Percentiles rank a stretch among this genome's conserved stretches.
phyloP scores from a whole-genome alignment of 2,888 invertebrate species.

The Ochropleura plecta region DNA sequence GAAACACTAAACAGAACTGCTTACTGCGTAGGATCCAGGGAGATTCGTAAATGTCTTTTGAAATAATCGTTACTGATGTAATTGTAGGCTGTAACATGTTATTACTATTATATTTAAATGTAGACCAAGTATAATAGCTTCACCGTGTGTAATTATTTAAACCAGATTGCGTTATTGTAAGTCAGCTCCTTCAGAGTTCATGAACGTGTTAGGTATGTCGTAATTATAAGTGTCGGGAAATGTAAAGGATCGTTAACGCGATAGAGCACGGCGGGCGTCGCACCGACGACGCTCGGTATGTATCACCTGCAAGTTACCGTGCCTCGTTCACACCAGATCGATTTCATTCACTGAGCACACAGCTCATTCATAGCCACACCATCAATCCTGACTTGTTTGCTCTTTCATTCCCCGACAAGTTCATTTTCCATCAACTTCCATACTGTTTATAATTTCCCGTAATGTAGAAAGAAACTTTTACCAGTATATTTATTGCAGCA shows the following conservation, averaged over 20 bases:
- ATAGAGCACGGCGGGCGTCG: conserved; percentile 47
- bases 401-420: conserved; percentile 39
- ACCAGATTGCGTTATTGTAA: conserved; percentile 50
- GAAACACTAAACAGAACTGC: conserved; percentile 21
- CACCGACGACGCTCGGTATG: conserved; percentile 34
- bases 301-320: conserved; percentile 44
- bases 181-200: conserved; percentile 39
- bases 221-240: conserved; percentile 51
- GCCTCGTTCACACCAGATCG: conserved; percentile 52
- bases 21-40: conserved; percentile 33
- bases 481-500: conserved; percentile 52
- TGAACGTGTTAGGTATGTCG: conserved; percentile 35
- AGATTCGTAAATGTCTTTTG: conserved; percentile 45
- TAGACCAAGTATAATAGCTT: conserved; percentile 11
- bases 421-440: conserved; percentile 47
- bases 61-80: conserved; percentile 51
- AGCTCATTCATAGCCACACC: conserved; percentile 62
- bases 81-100: conserved; percentile 36
- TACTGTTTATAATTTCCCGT: conserved; percentile 29
- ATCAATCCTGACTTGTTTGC: conserved; percentile 59
- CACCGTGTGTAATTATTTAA: conserved; percentile 47
- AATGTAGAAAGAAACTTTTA: conserved; percentile 36
- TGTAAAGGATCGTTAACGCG: conserved; percentile 51
- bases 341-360: conserved; percentile 60
- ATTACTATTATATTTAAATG: conserved; percentile 27